These are phyloP conservation scores for Pyrgilauda ruficollis DNA, from an alignment of 2,113 vertebrate genomes.

Conservation along the genomic window DNA sequence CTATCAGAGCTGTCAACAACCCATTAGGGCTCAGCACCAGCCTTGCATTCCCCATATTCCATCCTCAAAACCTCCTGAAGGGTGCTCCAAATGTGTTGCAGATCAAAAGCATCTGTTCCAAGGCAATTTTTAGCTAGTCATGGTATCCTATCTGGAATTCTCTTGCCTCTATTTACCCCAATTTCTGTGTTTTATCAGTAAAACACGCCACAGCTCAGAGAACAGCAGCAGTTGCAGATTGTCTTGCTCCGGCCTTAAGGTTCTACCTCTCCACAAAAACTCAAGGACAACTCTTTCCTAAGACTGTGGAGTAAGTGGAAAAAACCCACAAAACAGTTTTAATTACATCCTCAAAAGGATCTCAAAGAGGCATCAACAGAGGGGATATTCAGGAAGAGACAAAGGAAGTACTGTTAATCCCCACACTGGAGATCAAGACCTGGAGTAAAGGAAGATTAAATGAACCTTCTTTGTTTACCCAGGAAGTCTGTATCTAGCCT, in stretches of 20 bases:
- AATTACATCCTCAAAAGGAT: not conserved
- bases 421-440: not conserved
- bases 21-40: not conserved
- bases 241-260: not conserved
- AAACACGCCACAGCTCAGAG: not conserved
- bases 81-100: not conserved
- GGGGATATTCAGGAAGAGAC: not conserved
- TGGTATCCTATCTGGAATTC: not conserved
- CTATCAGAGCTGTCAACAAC: not conserved
- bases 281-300: not conserved
- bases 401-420: slow-evolving; percentile 13
- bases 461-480: not conserved
- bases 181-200: not conserved
- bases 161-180: not conserved
- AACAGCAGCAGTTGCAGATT: rapidly evolving
- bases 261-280: not conserved
- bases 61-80: not conserved
- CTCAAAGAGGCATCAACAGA: not conserved
- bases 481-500: not conserved
- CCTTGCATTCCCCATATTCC: not conserved
- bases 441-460: not conserved
- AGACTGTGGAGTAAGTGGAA: not conserved
- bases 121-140: not conserved
- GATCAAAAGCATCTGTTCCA: not conserved
- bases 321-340: not conserved